Evolutionary conservation across 2,797 vertebrate genomes (phyloP), one percentile per base, ranked within the genome.

Genomic region (Oryzias dopingdopingensis): DNA sequence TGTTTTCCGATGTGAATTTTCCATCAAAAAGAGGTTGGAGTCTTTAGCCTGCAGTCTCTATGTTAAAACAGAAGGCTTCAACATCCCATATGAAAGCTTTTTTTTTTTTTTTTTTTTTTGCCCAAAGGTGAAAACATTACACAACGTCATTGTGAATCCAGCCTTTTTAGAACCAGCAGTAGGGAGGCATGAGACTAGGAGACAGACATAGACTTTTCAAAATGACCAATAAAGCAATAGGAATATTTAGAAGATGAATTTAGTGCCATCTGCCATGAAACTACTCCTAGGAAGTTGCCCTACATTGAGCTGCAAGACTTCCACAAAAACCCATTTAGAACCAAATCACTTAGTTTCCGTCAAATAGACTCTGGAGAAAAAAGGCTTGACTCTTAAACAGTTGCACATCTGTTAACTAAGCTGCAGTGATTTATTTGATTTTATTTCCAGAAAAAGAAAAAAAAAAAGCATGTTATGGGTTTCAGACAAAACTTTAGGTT

Each of bases 161-260:
- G 79, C 60, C 81, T 80, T 74, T 66, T 85, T 79, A 43, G 76
- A 68, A 65, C 65, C 68, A 17, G 72, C 62, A 74, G 68, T 74
- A 57, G 65, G 51, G 42, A 79, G 56, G 72, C 53, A 61, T 62
- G 61, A 71, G 74, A 75, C 56, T 44, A 73, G 62, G 52, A 52
- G 78, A 67, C 51, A 57, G 60, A 74, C 54, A 57, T 67, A 76
- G 60, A 76, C 49, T 29, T 10, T 26, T 45, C 22, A 63, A 69
- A 70, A 63, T 56, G 20, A 63, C 79, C 81, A 79, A 76, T 74
- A 86, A 86, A 83, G 72, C 79, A 80, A 86, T 88, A 82, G 78
- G 58, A 79, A 82, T 89, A 89, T 88, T 92, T 89, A 89, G 84
- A 79, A 85, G 88, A 90, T 87, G 86, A 71, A 89, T 86, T 70